A percentile compares a stretch with the other conserved stretches of the same genome.
Evolutionary conservation across 2,113 vertebrate species (phyloP).

Genomic region (Pedetes capensis): DNA sequence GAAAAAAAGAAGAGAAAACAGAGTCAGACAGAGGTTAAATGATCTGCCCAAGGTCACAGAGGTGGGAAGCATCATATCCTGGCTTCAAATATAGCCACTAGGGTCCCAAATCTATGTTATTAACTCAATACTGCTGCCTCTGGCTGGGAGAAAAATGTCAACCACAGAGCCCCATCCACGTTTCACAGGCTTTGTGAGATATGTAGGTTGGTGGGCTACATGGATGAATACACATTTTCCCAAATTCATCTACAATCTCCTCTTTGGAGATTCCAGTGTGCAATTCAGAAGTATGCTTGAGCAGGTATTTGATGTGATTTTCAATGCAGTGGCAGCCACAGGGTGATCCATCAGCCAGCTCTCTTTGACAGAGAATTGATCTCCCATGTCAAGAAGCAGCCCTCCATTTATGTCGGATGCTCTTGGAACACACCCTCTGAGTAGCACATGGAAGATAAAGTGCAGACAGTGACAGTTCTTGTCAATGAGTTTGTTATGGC

Average conservation of each 20-base stretch:
- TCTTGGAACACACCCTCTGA: slow-evolving; percentile 24
- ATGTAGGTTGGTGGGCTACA: neutral
- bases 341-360: slow-evolving; percentile 63
- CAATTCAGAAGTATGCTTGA: slow-evolving; percentile 35
- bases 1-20: neutral
- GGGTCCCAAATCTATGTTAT: neutral
- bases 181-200: neutral
- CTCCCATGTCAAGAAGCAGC: slow-evolving; percentile 73
- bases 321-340: slow-evolving; percentile 43
- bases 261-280: slow-evolving; percentile 7
- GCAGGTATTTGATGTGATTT: slow-evolving; percentile 63
- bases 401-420: slow-evolving; percentile 61
- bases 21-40: neutral
- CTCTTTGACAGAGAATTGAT: slow-evolving; percentile 73
- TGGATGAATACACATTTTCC: neutral
- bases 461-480: slow-evolving; percentile 54
- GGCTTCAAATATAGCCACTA: neutral
- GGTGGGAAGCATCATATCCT: neutral
- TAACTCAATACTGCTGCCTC: neutral
- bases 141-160: neutral
- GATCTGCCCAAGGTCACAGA: neutral
- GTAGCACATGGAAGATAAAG: slow-evolving; percentile 52
- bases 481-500: slow-evolving; percentile 70
- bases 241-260: neutral
- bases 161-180: neutral